phyloP scores from a whole-genome alignment of 2,797 vertebrate genomes.

The Mormyrops attenuatus region DNA sequence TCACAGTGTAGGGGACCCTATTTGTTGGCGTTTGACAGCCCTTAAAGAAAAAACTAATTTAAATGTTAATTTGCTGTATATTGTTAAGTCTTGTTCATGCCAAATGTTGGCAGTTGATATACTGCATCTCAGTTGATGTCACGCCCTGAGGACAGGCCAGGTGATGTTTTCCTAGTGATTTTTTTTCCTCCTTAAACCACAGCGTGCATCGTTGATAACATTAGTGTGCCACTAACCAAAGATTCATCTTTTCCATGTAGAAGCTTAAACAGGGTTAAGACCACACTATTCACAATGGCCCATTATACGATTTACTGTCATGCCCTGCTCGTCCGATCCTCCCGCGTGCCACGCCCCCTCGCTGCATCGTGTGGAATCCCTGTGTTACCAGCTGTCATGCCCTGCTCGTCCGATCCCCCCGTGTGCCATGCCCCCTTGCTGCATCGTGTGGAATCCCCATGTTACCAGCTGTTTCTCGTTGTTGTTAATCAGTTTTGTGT shows the following conservation, averaged over 20 bases:
- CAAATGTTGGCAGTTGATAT: slow-evolving; percentile 8
- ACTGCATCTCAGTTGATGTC: slow-evolving; percentile 1
- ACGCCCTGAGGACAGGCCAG: not conserved
- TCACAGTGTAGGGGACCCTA: not conserved
- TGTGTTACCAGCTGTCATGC: too few species aligned
- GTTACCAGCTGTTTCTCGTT: too few species aligned
- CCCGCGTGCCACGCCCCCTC: too few species aligned
- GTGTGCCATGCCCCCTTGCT: too few species aligned
- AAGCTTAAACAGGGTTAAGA: not conserved
- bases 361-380: too few species aligned
- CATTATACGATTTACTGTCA: not conserved
- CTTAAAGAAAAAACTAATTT: slow-evolving; percentile 10
- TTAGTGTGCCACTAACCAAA: not conserved
- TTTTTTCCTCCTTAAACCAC: not conserved
- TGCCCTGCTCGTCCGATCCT: too few species aligned
- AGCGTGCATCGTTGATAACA: not conserved
- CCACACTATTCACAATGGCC: not conserved
- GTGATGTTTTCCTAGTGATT: not conserved
- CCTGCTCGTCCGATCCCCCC: too few species aligned
- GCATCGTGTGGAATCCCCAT: too few species aligned
- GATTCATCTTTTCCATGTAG: not conserved
- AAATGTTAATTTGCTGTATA: not conserved
- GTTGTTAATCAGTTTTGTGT: too few species aligned
- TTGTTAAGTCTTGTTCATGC: slow-evolving; percentile 8
- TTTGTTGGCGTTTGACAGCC: slow-evolving; percentile 2